Conservation (phyloP, 1,140 invertebrate species). For the Pinna nobilis region DNA sequence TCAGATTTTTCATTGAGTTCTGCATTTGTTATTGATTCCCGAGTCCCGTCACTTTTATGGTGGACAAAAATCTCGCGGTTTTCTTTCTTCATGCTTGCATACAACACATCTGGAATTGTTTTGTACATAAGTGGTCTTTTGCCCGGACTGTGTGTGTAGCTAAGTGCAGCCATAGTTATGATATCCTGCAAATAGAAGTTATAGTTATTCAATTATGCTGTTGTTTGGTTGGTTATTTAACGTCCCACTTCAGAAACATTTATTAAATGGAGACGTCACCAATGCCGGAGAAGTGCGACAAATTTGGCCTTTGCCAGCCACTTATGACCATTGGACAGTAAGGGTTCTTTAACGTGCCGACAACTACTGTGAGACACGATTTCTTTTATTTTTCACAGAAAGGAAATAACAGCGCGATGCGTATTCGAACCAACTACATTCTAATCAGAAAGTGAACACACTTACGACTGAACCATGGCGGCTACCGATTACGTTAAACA, state of each 20-base stretch:
- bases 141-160: conserved; percentile 3
- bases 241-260: not conserved
- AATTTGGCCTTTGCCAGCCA: too few relatives aligned
- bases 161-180: not conserved
- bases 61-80: conserved; percentile 10
- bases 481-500: too few relatives aligned
- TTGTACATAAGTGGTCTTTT: not conserved
- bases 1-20: not conserved
- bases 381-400: too few relatives aligned
- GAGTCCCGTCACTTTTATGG: conserved; percentile 5
- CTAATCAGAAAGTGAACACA: too few relatives aligned
- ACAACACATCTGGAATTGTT: not conserved
- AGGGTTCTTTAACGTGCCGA: too few relatives aligned
- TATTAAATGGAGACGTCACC: too few relatives aligned
- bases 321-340: too few relatives aligned
- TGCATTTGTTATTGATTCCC: conserved; percentile 1
- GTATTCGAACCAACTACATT: too few relatives aligned
- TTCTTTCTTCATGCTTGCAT: not conserved
- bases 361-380: too few relatives aligned
- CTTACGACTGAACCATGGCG: too few relatives aligned
- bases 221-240: not conserved
- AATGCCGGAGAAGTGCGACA: too few relatives aligned
- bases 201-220: not conserved
- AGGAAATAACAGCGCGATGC: too few relatives aligned
- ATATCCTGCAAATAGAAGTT: not conserved